Conservation (phyloP, 2,888 invertebrate species). For the Calliscelio sp. region DNA sequence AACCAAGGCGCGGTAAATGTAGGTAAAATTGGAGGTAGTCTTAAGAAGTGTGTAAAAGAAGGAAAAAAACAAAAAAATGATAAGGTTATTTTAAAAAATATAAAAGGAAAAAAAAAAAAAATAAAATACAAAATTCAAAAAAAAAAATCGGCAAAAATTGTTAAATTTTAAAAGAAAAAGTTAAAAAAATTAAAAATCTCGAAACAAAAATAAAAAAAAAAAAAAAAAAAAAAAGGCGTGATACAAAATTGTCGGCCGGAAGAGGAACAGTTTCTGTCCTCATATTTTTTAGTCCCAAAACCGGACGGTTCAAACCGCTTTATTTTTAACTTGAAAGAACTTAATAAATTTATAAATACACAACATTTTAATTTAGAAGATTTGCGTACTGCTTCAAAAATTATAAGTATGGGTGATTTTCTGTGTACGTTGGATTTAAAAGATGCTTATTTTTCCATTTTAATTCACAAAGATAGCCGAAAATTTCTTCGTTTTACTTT, state of each 20-base stretch:
- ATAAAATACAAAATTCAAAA: too few relatives aligned
- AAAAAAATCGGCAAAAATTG: too few relatives aligned
- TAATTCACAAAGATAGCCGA: conserved; percentile 49
- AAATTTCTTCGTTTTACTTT: conserved; percentile 73
- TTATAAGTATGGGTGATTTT: conserved; percentile 39
- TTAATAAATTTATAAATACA: conserved; percentile 53
- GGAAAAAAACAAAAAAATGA: too few relatives aligned
- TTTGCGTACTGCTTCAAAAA: conserved; percentile 38
- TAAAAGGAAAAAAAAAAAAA: too few relatives aligned
- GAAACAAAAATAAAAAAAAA: too few relatives aligned
- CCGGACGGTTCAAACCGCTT: conserved; percentile 52
- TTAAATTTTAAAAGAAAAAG: too few relatives aligned
- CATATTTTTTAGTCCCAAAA: conserved; percentile 57
- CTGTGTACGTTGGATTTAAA: conserved; percentile 62
- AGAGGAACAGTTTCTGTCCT: conserved; percentile 56
- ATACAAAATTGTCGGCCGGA: conserved; percentile 8
- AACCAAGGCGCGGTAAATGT: too few relatives aligned
- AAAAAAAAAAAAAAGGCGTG: conserved; percentile 52
- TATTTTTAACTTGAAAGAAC: conserved; percentile 59
- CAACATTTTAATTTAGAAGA: conserved; percentile 68
- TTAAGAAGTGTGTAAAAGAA: too few relatives aligned
- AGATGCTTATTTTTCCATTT: conserved; percentile 69
- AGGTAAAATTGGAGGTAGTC: too few relatives aligned
- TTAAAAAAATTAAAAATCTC: too few relatives aligned
- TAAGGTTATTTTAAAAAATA: too few relatives aligned